Evolutionary conservation across 2,888 invertebrate genomes (phyloP).

Genomic region (Brenthis hecate): DNA sequence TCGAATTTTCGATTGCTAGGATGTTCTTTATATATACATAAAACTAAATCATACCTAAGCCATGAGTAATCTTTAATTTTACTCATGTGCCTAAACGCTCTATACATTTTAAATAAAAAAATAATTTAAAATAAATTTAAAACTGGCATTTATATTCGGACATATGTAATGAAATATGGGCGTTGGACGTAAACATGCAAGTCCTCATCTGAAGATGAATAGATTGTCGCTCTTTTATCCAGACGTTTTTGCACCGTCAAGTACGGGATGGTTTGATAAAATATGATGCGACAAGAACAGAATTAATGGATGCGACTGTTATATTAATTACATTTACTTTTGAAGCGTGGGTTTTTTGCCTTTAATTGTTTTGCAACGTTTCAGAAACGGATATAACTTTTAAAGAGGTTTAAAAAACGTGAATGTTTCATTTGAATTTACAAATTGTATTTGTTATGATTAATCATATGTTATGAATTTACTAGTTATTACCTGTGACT

Average conservation of each 20-base stretch:
- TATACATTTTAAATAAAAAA: too few species aligned
- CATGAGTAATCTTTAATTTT: too few species aligned
- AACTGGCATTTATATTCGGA: background rate
- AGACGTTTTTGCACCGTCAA: slow-evolving; percentile 50
- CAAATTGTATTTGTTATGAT: too few species aligned
- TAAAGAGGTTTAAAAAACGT: slow-evolving; percentile 4
- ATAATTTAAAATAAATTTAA: background rate
- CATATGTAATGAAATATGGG: slow-evolving; percentile 21
- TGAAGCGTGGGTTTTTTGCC: slow-evolving; percentile 34
- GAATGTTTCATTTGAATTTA: background rate
- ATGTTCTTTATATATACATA: too few species aligned
- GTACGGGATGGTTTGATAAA: slow-evolving; percentile 51
- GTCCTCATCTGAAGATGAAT: slow-evolving; percentile 52
- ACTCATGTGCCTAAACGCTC: too few species aligned
- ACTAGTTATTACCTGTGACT: too few species aligned
- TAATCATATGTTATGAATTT: too few species aligned
- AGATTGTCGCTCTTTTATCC: slow-evolving; percentile 52
- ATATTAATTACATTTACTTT: slow-evolving; percentile 57
- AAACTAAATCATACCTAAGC: too few species aligned
- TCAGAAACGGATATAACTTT: slow-evolving; percentile 18
- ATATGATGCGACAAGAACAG: slow-evolving; percentile 61
- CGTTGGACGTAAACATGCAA: slow-evolving; percentile 21
- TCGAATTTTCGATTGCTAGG: too few species aligned
- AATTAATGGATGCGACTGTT: slow-evolving; percentile 62
- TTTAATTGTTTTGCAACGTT: slow-evolving; percentile 27